A percentile compares a stretch with the other conserved stretches of the same genome.
These are phyloP conservation scores for Camptogramma bilineatum DNA, from an alignment of 2,888 invertebrate species.

Conservation along the genomic window DNA sequence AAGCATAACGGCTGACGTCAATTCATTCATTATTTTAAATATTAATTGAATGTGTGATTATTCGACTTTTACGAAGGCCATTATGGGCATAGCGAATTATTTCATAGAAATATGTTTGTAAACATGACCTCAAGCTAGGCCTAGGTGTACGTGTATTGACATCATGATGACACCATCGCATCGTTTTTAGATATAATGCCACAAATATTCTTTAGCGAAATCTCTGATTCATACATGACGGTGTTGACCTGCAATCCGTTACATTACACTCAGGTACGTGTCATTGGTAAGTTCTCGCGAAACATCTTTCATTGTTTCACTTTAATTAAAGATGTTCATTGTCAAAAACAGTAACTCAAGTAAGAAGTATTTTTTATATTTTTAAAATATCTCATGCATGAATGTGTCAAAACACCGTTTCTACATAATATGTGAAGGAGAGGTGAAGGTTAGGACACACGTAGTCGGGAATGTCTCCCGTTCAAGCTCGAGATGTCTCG, in stretches of 20 bases:
- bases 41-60: conserved; percentile 12
- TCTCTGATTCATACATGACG: conserved; percentile 31
- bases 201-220: conserved; percentile 25
- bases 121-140: conserved; percentile 37
- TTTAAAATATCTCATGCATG: no score
- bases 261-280: conserved; percentile 28
- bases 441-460: conserved; percentile 17
- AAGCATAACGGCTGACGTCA: conserved; percentile 16
- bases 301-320: conserved; percentile 24
- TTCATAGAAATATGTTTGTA: conserved; percentile 32
- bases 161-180: conserved; percentile 39
- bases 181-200: conserved; percentile 26
- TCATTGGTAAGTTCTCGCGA: conserved; percentile 26
- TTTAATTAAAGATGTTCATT: conserved; percentile 19
- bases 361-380: background rate
- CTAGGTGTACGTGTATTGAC: conserved; percentile 32
- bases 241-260: conserved; percentile 28
- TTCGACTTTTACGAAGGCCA: conserved; percentile 18
- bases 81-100: conserved; percentile 22
- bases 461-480: conserved; percentile 27
- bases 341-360: conserved; percentile 7
- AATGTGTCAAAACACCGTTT: background rate
- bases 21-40: conserved; percentile 26
- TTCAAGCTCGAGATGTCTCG: conserved; percentile 27
- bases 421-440: background rate